Percentiles rank a stretch among this genome's conserved stretches.
Evolutionary conservation across 2,888 invertebrate species (phyloP).

Genomic region (Macrophya annulata): DNA sequence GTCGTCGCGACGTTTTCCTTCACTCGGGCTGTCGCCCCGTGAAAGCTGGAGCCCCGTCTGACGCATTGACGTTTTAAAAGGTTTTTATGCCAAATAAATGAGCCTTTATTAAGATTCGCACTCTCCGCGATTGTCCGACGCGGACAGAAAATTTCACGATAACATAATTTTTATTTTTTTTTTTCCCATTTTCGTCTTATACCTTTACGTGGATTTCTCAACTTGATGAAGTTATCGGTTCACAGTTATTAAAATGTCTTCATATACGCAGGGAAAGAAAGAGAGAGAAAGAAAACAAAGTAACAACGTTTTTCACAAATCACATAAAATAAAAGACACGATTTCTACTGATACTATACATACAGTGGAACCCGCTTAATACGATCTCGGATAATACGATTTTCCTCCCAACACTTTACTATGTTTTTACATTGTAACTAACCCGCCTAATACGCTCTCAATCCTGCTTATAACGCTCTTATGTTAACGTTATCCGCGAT

Average conservation of each 20-base stretch:
- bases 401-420: too few relatives aligned
- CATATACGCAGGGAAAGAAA: neutral
- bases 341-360: neutral
- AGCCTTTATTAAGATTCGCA: constrained; percentile 55
- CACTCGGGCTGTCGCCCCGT: constrained; percentile 42
- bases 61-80: constrained; percentile 58
- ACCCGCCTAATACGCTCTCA: too few relatives aligned
- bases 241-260: neutral
- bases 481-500: too few relatives aligned
- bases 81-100: constrained; percentile 56
- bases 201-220: neutral
- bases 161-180: neutral
- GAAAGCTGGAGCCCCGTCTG: constrained; percentile 18
- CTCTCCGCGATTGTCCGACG: neutral
- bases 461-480: too few relatives aligned
- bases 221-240: neutral
- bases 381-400: too few relatives aligned
- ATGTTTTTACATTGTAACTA: too few relatives aligned
- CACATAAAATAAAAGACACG: neutral
- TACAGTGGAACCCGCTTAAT: neutral
- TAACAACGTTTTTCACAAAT: neutral
- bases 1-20: constrained; percentile 49
- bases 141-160: constrained; percentile 13
- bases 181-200: neutral
- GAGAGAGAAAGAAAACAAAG: neutral